Conservation (phyloP, 2,797 vertebrate species). For the Etheostoma nigrum region DNA sequence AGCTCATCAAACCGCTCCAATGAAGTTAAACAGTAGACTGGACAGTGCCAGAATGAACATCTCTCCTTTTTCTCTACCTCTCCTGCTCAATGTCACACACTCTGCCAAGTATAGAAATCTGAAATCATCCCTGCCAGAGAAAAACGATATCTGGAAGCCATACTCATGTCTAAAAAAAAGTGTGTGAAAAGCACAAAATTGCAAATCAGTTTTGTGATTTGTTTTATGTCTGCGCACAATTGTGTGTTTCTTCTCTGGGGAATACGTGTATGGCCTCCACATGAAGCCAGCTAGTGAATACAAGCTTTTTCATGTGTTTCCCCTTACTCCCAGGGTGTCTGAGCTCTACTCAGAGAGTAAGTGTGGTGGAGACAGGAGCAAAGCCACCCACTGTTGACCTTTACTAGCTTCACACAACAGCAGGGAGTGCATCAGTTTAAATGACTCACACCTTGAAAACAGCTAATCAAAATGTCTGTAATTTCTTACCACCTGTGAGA, state of each 20-base stretch:
- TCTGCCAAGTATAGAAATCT: constrained; percentile 58
- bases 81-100: constrained; percentile 34
- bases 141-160: constrained; percentile 41
- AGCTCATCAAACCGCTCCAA: constrained; percentile 67
- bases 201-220: constrained; percentile 18
- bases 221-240: constrained; percentile 19
- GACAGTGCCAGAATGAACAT: constrained; percentile 27
- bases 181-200: constrained; percentile 21
- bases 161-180: constrained; percentile 9
- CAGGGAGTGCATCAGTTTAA: constrained; percentile 69
- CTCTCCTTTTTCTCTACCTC: constrained; percentile 24
- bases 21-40: constrained; percentile 46
- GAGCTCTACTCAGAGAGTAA: constrained; percentile 45
- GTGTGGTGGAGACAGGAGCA: constrained; percentile 40
- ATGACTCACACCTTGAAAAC: constrained; percentile 75
- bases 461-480: constrained; percentile 77
- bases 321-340: constrained; percentile 25
- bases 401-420: constrained; percentile 70
- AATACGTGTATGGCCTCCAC: constrained; percentile 34
- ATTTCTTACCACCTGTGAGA: constrained; percentile 67
- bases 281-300: constrained; percentile 42
- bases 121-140: constrained; percentile 41
- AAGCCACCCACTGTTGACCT: constrained; percentile 79
- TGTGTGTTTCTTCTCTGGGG: constrained; percentile 27
- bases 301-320: constrained; percentile 10